Base-by-base conservation (phyloP, 2,888 invertebrate species). In the Clitarchus hookeri region DNA sequence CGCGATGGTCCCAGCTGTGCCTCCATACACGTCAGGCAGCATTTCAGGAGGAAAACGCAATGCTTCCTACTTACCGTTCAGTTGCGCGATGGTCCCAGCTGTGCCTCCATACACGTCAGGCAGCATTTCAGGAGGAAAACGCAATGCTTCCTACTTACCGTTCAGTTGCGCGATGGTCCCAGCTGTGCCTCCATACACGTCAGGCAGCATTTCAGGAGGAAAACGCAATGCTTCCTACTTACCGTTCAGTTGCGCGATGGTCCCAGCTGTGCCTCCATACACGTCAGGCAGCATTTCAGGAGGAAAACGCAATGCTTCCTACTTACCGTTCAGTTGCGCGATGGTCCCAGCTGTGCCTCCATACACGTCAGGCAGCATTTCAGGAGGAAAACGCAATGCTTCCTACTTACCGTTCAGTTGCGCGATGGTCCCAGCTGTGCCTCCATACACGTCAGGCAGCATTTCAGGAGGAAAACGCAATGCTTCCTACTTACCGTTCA, bases 251-350 rank as follows among this genome's bases (percentile, higher is more conserved):
- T 82, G 19, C 9, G 12, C 19, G 19, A 82, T 36, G 23, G 16
- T 16, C 6, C 82, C 82, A 27, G 82, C 82, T 36, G 82, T 82
- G 36, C 82, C 82, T 26, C 82, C 82, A 26, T 82, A 82, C 36
- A 12, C 82, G 13, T 36, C 44, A 44, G 82, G 82, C 26, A 82
- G 26, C 82, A 82, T 82, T 16, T 82, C 82, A 13, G 19, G 16
- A 82, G 27, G 1, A 4, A 36, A 36, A 36, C 36, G n/a, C n/a
- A n/a, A n/a, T n/a, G n/a, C n/a, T n/a, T n/a, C n/a, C n/a, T n/a
- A 79, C 79, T 79, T 16, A 79, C 79, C 8, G 25, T 79, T 27
- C 79, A 79, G 25, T 79, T 79, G 9, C 23, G 6, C 23, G 8
- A 79, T 25, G 11, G 11, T 26, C 11, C 79, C 79, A 19, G 79